Conservation (phyloP, 2,888 invertebrate species). For the Lomographa bimaculata region DNA sequence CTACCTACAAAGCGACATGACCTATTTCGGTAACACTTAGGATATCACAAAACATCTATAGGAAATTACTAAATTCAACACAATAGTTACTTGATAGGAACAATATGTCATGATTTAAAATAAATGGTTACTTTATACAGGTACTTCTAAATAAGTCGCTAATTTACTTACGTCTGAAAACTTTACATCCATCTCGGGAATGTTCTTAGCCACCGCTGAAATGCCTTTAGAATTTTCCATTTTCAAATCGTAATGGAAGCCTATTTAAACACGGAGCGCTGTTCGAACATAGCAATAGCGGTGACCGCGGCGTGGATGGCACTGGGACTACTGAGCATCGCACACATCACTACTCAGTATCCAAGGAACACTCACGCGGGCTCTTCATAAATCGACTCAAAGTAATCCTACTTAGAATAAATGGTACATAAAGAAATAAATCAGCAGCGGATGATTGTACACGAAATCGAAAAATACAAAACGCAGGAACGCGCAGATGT, state of each 20-base stretch:
- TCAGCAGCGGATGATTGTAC: constrained; percentile 52
- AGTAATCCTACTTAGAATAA: constrained; percentile 11
- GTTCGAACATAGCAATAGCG: constrained; percentile 47
- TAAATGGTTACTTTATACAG: too few species aligned
- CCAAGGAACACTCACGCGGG: constrained; percentile 6
- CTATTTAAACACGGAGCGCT: constrained; percentile 49
- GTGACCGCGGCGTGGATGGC: constrained; percentile 46
- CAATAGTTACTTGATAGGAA: constrained; percentile 3
- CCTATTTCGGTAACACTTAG: constrained; percentile 25
- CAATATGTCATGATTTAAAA: constrained; percentile 6
- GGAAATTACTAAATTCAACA: constrained; percentile 12
- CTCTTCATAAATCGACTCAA: constrained; percentile 4
- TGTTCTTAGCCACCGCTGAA: constrained; percentile 56
- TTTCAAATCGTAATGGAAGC: constrained; percentile 33
- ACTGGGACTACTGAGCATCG: constrained; percentile 45
- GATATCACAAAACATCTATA: constrained; percentile 5
- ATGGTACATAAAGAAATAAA: constrained; percentile 48
- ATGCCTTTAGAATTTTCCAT: constrained; percentile 55
- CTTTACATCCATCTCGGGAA: constrained; percentile 60
- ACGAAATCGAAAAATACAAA: constrained; percentile 71
- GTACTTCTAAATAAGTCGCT: constrained; percentile 4
- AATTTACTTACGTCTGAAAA: constrained; percentile 64
- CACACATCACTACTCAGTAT: constrained; percentile 53
- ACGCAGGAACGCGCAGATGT: constrained; percentile 82
- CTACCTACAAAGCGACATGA: constrained; percentile 20